Evolutionary conservation across 2,797 vertebrate species (phyloP).

Genomic region (Crocodylus rhombifer): DNA sequence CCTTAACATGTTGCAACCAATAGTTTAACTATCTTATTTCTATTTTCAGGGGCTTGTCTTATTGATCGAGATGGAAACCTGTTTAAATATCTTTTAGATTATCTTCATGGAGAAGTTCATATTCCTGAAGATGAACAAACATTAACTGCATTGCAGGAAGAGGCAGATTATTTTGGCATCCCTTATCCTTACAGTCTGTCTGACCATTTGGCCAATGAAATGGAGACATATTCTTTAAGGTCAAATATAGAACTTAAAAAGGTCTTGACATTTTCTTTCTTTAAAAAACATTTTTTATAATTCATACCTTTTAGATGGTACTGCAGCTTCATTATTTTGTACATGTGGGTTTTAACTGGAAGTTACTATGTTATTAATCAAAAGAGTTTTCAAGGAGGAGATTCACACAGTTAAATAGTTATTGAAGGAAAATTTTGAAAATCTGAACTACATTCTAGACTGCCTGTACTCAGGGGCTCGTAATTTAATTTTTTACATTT

Average conservation of each 20-base stretch:
- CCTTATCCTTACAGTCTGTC: conserved; percentile 80
- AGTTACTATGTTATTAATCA: not conserved
- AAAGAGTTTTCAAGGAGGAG: conserved; percentile 16
- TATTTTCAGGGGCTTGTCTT: conserved; percentile 79
- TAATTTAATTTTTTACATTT: not conserved
- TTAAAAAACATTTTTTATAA: conserved; percentile 23
- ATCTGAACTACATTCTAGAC: not conserved
- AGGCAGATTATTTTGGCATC: conserved; percentile 85
- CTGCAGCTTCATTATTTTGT: not conserved
- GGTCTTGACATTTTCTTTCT: conserved; percentile 77
- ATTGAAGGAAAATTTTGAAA: no score
- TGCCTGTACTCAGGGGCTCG: not conserved
- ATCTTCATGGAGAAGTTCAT: conserved; percentile 81
- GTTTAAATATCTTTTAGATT: conserved; percentile 84
- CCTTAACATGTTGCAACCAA: not conserved
- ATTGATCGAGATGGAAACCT: conserved; percentile 80
- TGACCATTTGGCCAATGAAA: conserved; percentile 83
- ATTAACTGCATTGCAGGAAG: conserved; percentile 75
- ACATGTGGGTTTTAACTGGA: not conserved
- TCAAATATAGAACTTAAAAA: conserved; percentile 82
- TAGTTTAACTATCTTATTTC: conserved; percentile 17
- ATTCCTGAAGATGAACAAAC: conserved; percentile 77
- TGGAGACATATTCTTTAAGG: conserved; percentile 81
- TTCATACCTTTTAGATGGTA: conserved; percentile 13
- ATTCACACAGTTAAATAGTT: not conserved